These are phyloP conservation scores for Ptychoptera contaminata DNA, from an alignment of 2,888 invertebrate genomes.

Conservation along the genomic window DNA sequence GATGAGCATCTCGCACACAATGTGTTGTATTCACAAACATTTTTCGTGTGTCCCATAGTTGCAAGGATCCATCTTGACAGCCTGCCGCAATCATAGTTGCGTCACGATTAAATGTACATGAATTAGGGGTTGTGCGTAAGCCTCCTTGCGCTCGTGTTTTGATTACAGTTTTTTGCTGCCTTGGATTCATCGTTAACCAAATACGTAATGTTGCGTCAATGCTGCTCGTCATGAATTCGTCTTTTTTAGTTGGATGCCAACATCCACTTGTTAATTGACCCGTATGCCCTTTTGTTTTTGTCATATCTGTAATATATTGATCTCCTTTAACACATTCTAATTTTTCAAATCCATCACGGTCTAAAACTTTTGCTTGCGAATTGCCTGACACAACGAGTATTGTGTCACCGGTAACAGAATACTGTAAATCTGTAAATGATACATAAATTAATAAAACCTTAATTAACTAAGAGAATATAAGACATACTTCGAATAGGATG, in stretches of 20 bases:
- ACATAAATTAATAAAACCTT: background rate
- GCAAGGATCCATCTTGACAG: constrained; percentile 88
- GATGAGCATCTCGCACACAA: constrained; percentile 65
- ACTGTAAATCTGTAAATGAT: constrained; percentile 42
- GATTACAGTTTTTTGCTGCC: constrained; percentile 65
- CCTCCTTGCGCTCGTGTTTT: constrained; percentile 80
- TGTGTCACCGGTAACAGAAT: constrained; percentile 86
- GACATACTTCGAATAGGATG: constrained; percentile 66
- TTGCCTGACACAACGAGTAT: constrained; percentile 86
- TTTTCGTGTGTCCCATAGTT: constrained; percentile 92
- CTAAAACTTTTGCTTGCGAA: constrained; percentile 84
- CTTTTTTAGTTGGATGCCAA: constrained; percentile 84
- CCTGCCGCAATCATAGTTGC: constrained; percentile 80
- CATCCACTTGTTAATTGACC: constrained; percentile 77
- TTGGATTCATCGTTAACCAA: constrained; percentile 73
- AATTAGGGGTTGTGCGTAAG: constrained; percentile 66
- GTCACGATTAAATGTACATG: constrained; percentile 71
- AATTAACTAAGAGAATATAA: constrained; percentile 6
- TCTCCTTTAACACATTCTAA: constrained; percentile 90
- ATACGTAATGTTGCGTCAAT: constrained; percentile 85
- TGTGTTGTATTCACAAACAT: constrained; percentile 77
- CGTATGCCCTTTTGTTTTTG: constrained; percentile 85
- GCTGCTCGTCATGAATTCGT: constrained; percentile 90
- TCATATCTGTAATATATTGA: constrained; percentile 90
- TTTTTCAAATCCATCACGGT: constrained; percentile 86